These are phyloP conservation scores for Heteromormyrus szaboi DNA, from an alignment of 2,797 vertebrate species.

Conservation along the genomic window DNA sequence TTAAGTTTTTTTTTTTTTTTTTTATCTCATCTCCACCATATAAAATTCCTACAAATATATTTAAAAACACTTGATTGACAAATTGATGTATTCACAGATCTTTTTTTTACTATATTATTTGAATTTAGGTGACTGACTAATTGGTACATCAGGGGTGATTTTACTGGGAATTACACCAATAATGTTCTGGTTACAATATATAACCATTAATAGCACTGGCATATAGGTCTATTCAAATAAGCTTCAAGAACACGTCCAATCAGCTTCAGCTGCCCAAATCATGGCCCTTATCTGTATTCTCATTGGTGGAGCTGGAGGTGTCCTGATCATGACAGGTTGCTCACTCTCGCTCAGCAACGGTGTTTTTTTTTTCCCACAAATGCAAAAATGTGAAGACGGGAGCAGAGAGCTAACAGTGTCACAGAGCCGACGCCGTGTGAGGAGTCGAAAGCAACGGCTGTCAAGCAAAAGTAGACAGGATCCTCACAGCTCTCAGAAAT, in stretches of 20 bases:
- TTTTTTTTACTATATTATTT: neutral
- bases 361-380: neutral
- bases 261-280: neutral
- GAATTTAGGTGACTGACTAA: neutral
- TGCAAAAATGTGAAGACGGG: neutral
- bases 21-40: neutral
- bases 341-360: neutral
- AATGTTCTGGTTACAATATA: neutral
- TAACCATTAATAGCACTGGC: neutral
- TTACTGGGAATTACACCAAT: neutral
- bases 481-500: neutral
- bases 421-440: neutral
- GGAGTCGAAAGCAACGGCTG: neutral
- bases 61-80: neutral
- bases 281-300: neutral
- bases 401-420: neutral
- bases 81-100: neutral
- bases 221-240: neutral
- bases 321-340: neutral
- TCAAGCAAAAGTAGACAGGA: neutral
- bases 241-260: neutral
- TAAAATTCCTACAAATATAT: neutral
- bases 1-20: neutral
- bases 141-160: neutral
- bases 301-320: neutral